Evolutionary conservation across 1,140 invertebrate species (phyloP), one percentile per base, ranked within the genome.

Genomic region (Microplitis mediator): DNA sequence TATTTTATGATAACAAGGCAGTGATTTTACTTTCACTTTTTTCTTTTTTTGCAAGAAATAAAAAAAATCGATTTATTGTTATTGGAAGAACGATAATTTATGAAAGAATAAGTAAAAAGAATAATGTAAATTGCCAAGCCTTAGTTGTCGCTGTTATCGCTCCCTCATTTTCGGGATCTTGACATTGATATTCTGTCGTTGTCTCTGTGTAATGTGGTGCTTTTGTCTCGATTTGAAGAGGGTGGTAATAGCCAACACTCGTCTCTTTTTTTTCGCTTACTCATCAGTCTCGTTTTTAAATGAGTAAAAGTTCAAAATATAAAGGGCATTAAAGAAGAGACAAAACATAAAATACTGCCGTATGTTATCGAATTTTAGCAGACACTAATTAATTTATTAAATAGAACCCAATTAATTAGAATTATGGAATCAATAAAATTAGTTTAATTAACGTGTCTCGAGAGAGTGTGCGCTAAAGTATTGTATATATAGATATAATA

Each of bases 151-250:
- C 63, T 6, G n/a, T 23, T 13, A 23, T 14, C 9, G 65, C 45
- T 50, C 39, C n/a, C 8, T 11, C 63, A 39, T 51, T 60, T 73
- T n/a, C 51, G 63, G 62, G 39, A 64, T 61, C 64, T 78, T 74
- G 74, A 74, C 76, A 82, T 82, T 82, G 76, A 79, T 81, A 82
- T 84, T 82, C 82, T 67, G 31, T 50, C n/a, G 32, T 69, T 74
- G 76, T 69, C 71, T 74, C 70, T 74, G 67, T 69, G 73, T 82
- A 82, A 84, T 79, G 76, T 79, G 75, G 64, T 45, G 66, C 75
- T 79, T 81, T 84, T 84, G 81, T 82, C 81, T 81, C 63, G 14
- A 50, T 36, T 74, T 61, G 13, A 61, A 71, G 63, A 77, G 74
- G 61, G 73, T 79, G 60, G 74, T 78, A 80, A 82, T 78, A 75